Evolutionary conservation across 1,140 invertebrate genomes (phyloP).

Genomic region (Aleiodes sp.): DNA sequence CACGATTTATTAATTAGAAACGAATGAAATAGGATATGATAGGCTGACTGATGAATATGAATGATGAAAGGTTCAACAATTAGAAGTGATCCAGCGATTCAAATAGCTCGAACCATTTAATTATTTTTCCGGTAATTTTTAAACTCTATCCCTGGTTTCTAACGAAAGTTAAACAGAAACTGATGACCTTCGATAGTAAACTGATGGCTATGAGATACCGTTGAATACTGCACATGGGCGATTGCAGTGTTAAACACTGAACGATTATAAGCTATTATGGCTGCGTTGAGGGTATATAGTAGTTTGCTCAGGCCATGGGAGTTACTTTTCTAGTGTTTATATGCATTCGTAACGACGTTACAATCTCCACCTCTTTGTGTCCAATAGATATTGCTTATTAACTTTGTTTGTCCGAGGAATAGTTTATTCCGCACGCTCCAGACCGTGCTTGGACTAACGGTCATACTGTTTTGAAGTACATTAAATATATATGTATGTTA

Average conservation of each 20-base stretch:
- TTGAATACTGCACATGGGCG: conserved; percentile 27
- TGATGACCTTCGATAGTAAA: conserved; percentile 20
- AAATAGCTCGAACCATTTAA: background rate
- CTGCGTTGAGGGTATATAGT: conserved; percentile 29
- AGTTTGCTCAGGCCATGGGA: background rate
- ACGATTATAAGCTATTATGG: conserved; percentile 54
- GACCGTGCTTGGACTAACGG: conserved; percentile 56
- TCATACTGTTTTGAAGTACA: conserved; percentile 33
- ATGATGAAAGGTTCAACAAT: background rate
- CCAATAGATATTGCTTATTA: conserved; percentile 58
- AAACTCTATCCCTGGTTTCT: background rate
- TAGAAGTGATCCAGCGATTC: background rate
- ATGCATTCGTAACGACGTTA: conserved; percentile 43
- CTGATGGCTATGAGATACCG: conserved; percentile 18
- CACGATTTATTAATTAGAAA: too few relatives aligned
- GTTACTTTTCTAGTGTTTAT: background rate
- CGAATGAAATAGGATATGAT: too few relatives aligned
- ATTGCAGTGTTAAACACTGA: conserved; percentile 40
- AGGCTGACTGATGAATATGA: too few relatives aligned
- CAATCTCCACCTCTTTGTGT: conserved; percentile 37
- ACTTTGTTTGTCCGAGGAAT: conserved; percentile 56
- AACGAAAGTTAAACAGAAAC: conserved; percentile 19
- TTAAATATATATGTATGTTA: conserved; percentile 13
- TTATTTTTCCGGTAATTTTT: background rate
- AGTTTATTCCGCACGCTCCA: conserved; percentile 42